A percentile compares a stretch with the other conserved stretches of the same genome.
Evolutionary conservation across 2,113 vertebrate species (phyloP).

Genomic region (Capricornis sumatraensis): DNA sequence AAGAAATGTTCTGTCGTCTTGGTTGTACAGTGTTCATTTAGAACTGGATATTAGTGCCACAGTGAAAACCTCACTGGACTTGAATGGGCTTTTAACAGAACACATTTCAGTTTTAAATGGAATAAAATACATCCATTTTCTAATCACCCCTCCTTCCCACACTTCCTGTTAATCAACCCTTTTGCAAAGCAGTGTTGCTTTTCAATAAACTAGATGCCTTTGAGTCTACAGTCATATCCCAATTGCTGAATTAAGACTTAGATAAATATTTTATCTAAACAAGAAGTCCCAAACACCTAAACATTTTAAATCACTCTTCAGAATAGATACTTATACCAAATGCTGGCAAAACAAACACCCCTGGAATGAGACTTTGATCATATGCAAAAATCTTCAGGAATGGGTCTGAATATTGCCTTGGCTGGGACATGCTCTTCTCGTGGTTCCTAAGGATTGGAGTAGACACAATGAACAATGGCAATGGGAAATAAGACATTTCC

Average conservation of each 20-base stretch:
- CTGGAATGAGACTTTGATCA: neutral
- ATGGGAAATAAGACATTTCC: neutral
- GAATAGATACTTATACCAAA: neutral
- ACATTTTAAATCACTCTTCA: conserved; percentile 6
- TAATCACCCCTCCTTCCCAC: neutral
- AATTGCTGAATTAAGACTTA: neutral
- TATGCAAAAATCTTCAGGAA: neutral
- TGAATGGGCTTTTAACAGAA: neutral
- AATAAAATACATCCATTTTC: neutral
- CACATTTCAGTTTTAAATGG: neutral
- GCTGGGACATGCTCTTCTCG: neutral
- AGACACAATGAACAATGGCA: neutral
- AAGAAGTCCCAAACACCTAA: neutral
- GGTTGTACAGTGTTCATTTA: neutral
- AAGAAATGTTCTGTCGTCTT: neutral
- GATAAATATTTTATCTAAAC: neutral
- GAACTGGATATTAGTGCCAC: neutral
- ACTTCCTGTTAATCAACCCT: neutral
- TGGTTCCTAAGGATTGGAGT: neutral
- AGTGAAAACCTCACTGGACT: neutral
- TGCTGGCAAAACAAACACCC: neutral
- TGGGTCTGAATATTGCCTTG: neutral
- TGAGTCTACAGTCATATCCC: neutral
- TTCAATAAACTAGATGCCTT: neutral
- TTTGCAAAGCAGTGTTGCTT: neutral